Conservation (phyloP, 1,140 invertebrate genomes). For the Dolichoris vasculosae region DNA sequence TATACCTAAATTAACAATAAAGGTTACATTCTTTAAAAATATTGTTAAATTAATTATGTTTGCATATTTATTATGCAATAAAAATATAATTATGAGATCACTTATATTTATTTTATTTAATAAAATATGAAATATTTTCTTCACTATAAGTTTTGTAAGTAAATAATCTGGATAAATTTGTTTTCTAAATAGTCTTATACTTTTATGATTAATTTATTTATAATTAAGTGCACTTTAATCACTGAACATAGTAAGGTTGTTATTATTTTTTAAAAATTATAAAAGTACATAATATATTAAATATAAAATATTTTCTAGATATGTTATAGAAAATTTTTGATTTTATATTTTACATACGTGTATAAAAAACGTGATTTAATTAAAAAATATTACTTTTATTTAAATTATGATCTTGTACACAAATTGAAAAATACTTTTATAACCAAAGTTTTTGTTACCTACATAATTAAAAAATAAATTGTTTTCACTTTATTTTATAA, state of each 20-base stretch:
- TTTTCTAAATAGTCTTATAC: background rate
- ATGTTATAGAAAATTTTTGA: conserved; percentile 1
- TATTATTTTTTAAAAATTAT: conserved; percentile 13
- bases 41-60: background rate
- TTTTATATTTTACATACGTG: background rate
- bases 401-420: background rate
- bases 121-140: too few species aligned
- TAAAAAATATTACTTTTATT: background rate
- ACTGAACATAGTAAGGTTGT: background rate
- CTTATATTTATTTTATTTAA: too few species aligned
- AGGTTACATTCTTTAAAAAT: background rate
- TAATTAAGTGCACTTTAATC: too few species aligned
- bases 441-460: background rate
- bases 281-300: background rate
- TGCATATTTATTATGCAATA: background rate
- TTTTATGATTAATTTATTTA: background rate
- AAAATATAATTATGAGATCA: background rate
- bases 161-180: background rate
- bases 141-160: background rate
- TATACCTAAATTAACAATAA: background rate
- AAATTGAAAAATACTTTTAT: background rate
- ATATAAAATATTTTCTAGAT: background rate
- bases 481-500: background rate
- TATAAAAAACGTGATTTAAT: background rate
- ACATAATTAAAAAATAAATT: background rate